Conservation (phyloP, 2,113 vertebrate genomes). For the Triplophysa siluroides region DNA sequence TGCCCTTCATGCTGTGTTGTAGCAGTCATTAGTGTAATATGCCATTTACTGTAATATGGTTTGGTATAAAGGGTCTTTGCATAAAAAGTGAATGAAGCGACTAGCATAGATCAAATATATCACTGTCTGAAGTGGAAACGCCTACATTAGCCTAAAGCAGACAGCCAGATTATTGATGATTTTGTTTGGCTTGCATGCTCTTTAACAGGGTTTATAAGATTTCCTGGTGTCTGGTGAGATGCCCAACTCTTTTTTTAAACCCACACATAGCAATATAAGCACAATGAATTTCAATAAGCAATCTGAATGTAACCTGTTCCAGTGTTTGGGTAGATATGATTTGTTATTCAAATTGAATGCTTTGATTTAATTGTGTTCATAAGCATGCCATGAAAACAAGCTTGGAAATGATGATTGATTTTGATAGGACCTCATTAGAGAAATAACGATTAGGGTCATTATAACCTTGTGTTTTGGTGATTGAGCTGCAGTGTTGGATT, state of each 20-base stretch:
- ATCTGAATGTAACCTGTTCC: conserved; percentile 1
- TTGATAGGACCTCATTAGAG: conserved; percentile 41
- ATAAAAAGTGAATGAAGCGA: not conserved
- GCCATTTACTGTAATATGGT: conserved; percentile 10
- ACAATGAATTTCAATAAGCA: conserved; percentile 11
- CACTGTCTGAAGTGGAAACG: conserved; percentile 6
- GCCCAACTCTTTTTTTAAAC: not conserved
- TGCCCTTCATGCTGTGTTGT: not conserved
- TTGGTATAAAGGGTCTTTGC: conserved; percentile 28
- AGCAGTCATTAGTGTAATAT: not conserved
- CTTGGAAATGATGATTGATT: conserved; percentile 35
- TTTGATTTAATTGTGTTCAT: conserved; percentile 42
- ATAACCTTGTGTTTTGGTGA: conserved; percentile 29
- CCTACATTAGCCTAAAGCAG: conserved; percentile 18
- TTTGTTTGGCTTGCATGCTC: conserved; percentile 8
- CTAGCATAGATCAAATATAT: not conserved
- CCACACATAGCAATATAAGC: conserved; percentile 5
- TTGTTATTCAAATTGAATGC: conserved; percentile 36
- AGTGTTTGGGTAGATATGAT: conserved; percentile 28
- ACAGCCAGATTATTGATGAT: conserved; percentile 28
- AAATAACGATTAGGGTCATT: conserved; percentile 38
- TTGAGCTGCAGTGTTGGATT: conserved; percentile 30
- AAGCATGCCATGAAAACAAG: conserved; percentile 38
- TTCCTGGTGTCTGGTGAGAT: not conserved
- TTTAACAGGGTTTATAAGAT: not conserved